phyloP scores from a whole-genome alignment of 2,888 invertebrate species.

The Nymphalis polychloros region DNA sequence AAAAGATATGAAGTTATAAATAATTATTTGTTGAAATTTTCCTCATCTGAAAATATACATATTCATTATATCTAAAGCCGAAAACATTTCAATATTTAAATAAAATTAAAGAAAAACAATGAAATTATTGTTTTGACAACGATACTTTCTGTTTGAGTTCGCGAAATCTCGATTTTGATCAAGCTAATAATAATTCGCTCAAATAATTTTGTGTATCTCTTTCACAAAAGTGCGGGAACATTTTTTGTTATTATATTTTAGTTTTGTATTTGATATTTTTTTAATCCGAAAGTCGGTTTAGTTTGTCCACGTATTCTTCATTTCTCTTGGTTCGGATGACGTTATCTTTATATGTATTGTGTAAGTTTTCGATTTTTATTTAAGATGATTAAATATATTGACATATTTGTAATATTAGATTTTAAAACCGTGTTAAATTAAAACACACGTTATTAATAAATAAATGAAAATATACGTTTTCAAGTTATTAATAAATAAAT shows the following conservation, averaged over 20 bases:
- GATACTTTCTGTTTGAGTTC: not conserved
- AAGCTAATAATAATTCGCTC: not conserved
- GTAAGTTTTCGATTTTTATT: conserved; percentile 24
- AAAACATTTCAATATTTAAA: not conserved
- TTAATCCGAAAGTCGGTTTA: not conserved
- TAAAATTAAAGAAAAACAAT: no score
- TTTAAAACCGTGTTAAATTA: conserved; percentile 17
- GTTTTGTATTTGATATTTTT: not conserved
- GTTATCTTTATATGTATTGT: conserved; percentile 15
- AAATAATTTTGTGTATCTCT: not conserved
- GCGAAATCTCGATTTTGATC: not conserved
- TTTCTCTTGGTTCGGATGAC: conserved; percentile 5
- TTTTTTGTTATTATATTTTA: not conserved
- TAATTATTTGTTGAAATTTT: conserved; percentile 1
- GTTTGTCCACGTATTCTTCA: conserved; percentile 1
- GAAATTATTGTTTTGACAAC: no score
- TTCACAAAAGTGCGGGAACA: not conserved
- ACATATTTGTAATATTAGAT: conserved; percentile 28
- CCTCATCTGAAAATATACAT: not conserved
- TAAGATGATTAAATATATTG: conserved; percentile 18
- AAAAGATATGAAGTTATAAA: not conserved
- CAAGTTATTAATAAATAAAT: conserved; percentile 24
- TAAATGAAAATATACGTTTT: not conserved
- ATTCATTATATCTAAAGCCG: not conserved
- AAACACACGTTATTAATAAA: conserved; percentile 26